These are phyloP conservation scores for Odontomyia ornata DNA, from an alignment of 2,888 invertebrate species.

Conservation along the genomic window DNA sequence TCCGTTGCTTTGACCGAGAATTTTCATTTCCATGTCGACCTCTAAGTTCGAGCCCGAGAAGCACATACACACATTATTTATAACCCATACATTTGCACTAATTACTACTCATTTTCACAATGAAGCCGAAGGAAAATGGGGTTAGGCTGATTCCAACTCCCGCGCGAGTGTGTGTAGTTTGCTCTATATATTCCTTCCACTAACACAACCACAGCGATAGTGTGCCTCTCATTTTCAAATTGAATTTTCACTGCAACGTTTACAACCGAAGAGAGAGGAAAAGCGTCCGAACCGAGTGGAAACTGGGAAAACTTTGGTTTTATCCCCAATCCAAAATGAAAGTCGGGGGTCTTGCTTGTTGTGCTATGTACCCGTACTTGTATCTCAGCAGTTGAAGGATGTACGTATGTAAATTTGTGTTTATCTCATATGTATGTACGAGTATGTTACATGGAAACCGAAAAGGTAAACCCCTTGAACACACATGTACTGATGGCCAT, in stretches of 20 bases:
- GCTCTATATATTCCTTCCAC: conserved; percentile 36
- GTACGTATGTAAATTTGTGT: conserved; percentile 38
- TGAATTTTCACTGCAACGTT: conserved; percentile 45
- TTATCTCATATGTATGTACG: conserved; percentile 10
- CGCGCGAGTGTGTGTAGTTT: conserved; percentile 21
- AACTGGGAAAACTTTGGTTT: conserved; percentile 48
- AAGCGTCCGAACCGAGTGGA: conserved; percentile 45
- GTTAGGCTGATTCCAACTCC: neutral
- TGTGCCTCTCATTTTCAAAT: conserved; percentile 49
- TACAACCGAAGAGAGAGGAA: conserved; percentile 38
- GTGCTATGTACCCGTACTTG: conserved; percentile 24
- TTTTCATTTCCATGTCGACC: conserved; percentile 41
- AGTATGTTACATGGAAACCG: conserved; percentile 38
- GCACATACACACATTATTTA: conserved; percentile 26
- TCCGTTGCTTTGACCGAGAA: conserved; percentile 42
- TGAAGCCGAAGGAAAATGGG: conserved; percentile 31
- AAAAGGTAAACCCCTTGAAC: conserved; percentile 44
- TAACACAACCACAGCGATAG: conserved; percentile 29
- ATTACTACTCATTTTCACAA: conserved; percentile 43
- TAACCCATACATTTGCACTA: conserved; percentile 39
- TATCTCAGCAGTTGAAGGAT: conserved; percentile 25
- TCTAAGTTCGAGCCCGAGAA: conserved; percentile 22
- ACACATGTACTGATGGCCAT: conserved; percentile 42
- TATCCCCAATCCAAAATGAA: conserved; percentile 39
- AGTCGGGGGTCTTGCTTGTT: conserved; percentile 31